Conservation (phyloP, 2,113 vertebrate genomes). For the Bagarius yarrelli region DNA sequence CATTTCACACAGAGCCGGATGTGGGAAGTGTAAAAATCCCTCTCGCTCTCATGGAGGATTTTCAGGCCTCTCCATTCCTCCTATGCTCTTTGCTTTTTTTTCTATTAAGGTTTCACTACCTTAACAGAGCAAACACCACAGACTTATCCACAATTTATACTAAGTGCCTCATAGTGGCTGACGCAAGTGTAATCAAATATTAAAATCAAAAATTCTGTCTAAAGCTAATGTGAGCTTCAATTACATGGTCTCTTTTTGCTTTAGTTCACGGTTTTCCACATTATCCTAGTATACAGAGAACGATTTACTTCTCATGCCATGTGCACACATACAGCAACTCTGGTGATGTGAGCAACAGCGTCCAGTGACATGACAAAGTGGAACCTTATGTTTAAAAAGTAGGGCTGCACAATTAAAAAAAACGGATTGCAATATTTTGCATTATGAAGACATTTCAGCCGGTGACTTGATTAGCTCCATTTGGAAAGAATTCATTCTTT, state of each 20-base stretch:
- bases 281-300: not conserved
- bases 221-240: not conserved
- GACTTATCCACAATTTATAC: slow-evolving; percentile 52
- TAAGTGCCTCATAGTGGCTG: slow-evolving; percentile 61
- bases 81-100: slow-evolving; percentile 58
- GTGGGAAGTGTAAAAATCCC: slow-evolving; percentile 80
- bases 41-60: slow-evolving; percentile 80
- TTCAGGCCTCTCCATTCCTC: slow-evolving; percentile 69
- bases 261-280: not conserved
- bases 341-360: too few species aligned
- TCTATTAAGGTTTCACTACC: slow-evolving; percentile 64
- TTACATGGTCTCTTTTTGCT: not conserved
- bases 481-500: too few species aligned
- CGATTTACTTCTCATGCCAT: not conserved
- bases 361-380: too few species aligned
- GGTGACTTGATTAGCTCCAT: too few species aligned
- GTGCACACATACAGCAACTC: too few species aligned
- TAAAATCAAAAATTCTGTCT: slow-evolving; percentile 16
- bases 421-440: too few species aligned
- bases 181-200: slow-evolving; percentile 62
- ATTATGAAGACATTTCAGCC: too few species aligned
- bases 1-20: slow-evolving; percentile 74
- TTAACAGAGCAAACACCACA: slow-evolving; percentile 46
- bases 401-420: too few species aligned
- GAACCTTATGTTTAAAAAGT: too few species aligned